These are phyloP conservation scores for Himantopus leucocephalus DNA, from an alignment of 2,113 vertebrate species.

Conservation along the genomic window DNA sequence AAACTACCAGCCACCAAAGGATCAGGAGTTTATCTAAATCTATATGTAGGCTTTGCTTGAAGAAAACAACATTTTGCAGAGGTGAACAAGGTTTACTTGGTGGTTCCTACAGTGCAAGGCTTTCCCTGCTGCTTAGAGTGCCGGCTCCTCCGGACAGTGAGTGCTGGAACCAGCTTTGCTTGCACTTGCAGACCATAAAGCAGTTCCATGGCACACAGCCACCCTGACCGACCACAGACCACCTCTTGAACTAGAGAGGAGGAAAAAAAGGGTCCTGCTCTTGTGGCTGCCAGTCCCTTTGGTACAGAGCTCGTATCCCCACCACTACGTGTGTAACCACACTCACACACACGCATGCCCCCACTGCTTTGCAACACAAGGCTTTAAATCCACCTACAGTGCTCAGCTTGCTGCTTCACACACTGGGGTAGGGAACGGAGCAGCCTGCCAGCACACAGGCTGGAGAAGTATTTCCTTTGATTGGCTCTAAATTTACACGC, in stretches of 20 bases:
- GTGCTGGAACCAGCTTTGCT: background rate
- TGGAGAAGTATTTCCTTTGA: conserved; percentile 48
- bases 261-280: background rate
- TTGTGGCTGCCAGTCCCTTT: fast-evolving
- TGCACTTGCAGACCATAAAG: fast-evolving
- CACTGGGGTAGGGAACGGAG: background rate
- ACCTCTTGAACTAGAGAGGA: fast-evolving
- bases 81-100: background rate
- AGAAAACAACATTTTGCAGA: conserved; percentile 25
- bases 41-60: background rate
- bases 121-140: background rate
- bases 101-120: background rate
- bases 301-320: fast-evolving
- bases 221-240: fast-evolving
- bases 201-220: fast-evolving
- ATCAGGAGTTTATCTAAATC: background rate
- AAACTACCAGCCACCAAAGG: background rate
- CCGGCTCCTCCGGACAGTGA: fast-evolving
- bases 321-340: background rate
- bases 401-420: background rate
- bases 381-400: background rate
- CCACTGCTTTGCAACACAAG: background rate
- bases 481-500: conserved; percentile 62
- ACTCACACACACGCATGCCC: background rate
- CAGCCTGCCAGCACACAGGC: conserved; percentile 42